Conservation (phyloP, 2,113 vertebrate genomes). For the Nibea coibor region DNA sequence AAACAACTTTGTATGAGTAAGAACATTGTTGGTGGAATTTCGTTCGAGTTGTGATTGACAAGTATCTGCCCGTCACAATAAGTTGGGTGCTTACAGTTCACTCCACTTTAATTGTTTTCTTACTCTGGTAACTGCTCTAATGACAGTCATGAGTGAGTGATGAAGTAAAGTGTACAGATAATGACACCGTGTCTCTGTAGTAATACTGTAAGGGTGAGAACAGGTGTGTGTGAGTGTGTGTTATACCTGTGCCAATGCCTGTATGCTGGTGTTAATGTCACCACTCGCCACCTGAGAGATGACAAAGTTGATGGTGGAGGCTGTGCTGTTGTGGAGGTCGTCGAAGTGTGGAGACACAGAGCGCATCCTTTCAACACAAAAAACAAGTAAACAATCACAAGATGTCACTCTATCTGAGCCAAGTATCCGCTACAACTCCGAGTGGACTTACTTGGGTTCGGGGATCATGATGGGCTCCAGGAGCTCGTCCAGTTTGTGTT, state of each 20-base stretch:
- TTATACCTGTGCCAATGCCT: conserved; percentile 93
- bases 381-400: neutral
- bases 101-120: too few relatives aligned
- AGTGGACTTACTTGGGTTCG: conserved; percentile 88
- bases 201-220: too few relatives aligned
- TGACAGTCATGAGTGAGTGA: too few relatives aligned
- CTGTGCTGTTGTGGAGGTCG: conserved; percentile 96
- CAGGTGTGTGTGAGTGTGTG: neutral
- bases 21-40: too few relatives aligned
- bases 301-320: conserved; percentile 98
- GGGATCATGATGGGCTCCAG: conserved; percentile 96
- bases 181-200: neutral
- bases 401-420: neutral
- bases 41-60: neutral
- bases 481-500: conserved; percentile 97
- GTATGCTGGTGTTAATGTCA: conserved; percentile 96
- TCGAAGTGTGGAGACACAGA: conserved; percentile 95
- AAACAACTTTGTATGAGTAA: too few relatives aligned
- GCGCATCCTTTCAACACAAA: conserved; percentile 84
- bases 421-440: neutral
- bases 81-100: neutral
- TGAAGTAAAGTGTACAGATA: neutral
- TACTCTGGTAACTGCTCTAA: too few relatives aligned
- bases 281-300: conserved; percentile 98
- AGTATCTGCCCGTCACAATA: neutral